Evolutionary conservation across 2,888 invertebrate species (phyloP), one percentile per base, ranked within the genome.

Genomic region (Folsomia candida): DNA sequence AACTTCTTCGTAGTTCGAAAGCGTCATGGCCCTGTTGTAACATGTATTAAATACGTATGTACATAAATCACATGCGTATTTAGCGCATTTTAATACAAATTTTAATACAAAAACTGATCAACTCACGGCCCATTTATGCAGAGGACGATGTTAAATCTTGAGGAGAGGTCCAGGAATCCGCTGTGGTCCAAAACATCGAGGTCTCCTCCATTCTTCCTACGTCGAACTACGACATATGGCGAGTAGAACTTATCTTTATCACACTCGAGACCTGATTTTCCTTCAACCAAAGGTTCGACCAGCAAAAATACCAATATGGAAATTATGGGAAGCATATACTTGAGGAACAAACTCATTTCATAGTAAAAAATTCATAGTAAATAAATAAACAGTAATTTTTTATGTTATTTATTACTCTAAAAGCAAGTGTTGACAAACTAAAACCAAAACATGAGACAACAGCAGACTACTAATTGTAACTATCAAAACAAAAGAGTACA

Each of bases 41-140:
- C 14, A 47, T 47, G 47, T 9, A 14, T 47, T 47, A 47, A 47
- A 47, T 47, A 47, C 9, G 14, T 47, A 47, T 47, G 9, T 9
- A 47, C 9, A 11, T 54, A 37, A 37, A 37, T 37, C 37, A 37
- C 6, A 37, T 14, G 14, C 14, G 37, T 37, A 14, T 37, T n/a
- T 37, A 37, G 14, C 14, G 37, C n/a, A n/a, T n/a, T 37, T 37
- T 37, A 9, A 37, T 37, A 37, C 37, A 37, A 37, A 14, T 9
- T 37, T 4, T 37, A 14, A 37, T 37, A 37, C 14, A 37, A 57
- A 25, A 22, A 59, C 26, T 14, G 26, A 24, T 18, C 57, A 25
- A 58, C 64, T 69, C 37, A 69, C 69, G 69, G 69, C 18, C 69
- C 69, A 25, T 69, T 69, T 1, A 69, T 20, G 22, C 69, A 69